Conservation (phyloP, 2,113 vertebrate genomes). For the Boleophthalmus pectinirostris region DNA sequence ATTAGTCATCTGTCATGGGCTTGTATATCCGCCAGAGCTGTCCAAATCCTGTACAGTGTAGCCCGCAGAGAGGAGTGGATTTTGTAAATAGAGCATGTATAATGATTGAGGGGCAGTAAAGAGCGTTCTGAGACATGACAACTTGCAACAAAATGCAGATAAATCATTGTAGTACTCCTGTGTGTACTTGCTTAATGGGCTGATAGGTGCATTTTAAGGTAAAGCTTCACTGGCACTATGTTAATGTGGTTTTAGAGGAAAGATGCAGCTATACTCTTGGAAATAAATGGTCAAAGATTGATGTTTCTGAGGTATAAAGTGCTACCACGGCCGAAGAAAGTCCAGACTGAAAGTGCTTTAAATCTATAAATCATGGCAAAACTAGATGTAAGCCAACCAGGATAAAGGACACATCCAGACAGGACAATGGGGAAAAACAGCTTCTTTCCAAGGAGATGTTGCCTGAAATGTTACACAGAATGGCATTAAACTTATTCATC, state of each 20-base stretch:
- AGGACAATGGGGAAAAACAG: no score
- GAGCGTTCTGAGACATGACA: conserved; percentile 27
- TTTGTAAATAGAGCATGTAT: conserved; percentile 51
- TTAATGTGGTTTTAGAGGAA: conserved; percentile 15
- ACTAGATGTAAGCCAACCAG: no score
- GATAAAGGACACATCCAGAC: no score
- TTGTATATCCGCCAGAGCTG: conserved; percentile 1
- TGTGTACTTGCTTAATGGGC: conserved; percentile 23
- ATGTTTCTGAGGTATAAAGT: not conserved
- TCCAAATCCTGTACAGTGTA: conserved; percentile 29
- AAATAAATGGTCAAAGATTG: not conserved
- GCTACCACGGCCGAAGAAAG: not conserved
- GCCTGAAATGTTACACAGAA: no score
- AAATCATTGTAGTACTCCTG: conserved; percentile 34
- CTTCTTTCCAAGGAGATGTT: no score
- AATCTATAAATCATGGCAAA: no score
- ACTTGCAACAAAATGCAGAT: conserved; percentile 20
- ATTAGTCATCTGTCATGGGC: conserved; percentile 48
- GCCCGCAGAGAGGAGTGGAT: conserved; percentile 36
- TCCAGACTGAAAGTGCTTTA: no score
- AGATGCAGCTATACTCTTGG: not conserved
- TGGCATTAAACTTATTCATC: no score
- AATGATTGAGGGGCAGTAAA: conserved; percentile 29
- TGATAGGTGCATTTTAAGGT: conserved; percentile 12
- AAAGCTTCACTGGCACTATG: not conserved